A percentile compares a stretch with the other conserved stretches of the same genome.
phyloP scores from a whole-genome alignment of 2,113 vertebrate species.

The Oostethus manadensis region DNA sequence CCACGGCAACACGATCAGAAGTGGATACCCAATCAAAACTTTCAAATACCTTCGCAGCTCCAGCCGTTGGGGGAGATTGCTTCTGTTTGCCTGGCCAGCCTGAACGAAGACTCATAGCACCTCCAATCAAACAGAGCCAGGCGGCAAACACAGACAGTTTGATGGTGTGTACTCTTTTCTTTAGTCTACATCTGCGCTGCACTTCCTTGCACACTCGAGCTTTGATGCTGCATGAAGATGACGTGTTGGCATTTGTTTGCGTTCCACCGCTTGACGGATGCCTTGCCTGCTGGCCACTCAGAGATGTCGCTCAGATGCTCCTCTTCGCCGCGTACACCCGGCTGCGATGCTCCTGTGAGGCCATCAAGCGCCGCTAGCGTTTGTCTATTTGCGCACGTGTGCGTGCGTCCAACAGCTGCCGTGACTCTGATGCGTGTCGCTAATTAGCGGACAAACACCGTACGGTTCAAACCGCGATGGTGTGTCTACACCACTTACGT shows the following conservation, averaged over 20 bases:
- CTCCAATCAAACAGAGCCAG: constrained; percentile 35
- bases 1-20: constrained; percentile 26
- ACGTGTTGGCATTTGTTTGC: neutral
- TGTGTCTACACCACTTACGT: constrained; percentile 30
- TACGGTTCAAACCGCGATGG: constrained; percentile 29
- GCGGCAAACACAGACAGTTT: constrained; percentile 45
- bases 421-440: constrained; percentile 56
- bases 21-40: constrained; percentile 21
- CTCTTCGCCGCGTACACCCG: constrained; percentile 22
- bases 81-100: constrained; percentile 28
- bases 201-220: constrained; percentile 26
- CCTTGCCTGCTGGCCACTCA: constrained; percentile 28
- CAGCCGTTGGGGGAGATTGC: constrained; percentile 40
- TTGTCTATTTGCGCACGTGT: constrained; percentile 18
- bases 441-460: constrained; percentile 68
- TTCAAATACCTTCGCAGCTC: constrained; percentile 17
- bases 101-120: constrained; percentile 16
- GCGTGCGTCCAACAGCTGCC: constrained; percentile 35
- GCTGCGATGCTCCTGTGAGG: constrained; percentile 45
- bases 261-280: constrained; percentile 37
- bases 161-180: constrained; percentile 38
- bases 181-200: constrained; percentile 30
- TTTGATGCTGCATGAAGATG: constrained; percentile 27
- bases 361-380: constrained; percentile 58
- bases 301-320: constrained; percentile 47